Percentiles rank a stretch among this genome's conserved stretches.
These are phyloP conservation scores for Carposina sasakii DNA, from an alignment of 1,140 invertebrate genomes.

Conservation along the genomic window DNA sequence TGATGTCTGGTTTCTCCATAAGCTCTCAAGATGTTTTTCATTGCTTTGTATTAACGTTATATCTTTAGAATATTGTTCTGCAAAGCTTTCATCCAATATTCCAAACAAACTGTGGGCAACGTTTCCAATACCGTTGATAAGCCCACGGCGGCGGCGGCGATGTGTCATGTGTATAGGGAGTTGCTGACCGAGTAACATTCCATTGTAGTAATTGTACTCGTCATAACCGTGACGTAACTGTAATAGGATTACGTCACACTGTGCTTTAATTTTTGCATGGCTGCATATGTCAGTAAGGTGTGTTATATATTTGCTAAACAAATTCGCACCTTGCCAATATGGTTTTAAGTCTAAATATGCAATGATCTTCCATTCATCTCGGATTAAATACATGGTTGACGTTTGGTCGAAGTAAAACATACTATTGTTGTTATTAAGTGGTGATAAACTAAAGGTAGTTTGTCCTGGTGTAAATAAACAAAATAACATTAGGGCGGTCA, in stretches of 20 bases:
- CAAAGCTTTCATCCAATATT: slow-evolving; percentile 11
- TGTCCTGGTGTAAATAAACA: background rate
- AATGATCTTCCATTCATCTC: slow-evolving; percentile 27
- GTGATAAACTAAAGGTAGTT: background rate
- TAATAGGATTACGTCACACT: slow-evolving; percentile 7
- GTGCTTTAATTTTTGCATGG: background rate
- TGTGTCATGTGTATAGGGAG: background rate
- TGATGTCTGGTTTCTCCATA: slow-evolving; percentile 12
- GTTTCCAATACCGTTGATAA: slow-evolving; percentile 25
- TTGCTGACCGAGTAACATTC: slow-evolving; percentile 10
- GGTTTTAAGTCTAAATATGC: slow-evolving; percentile 23
- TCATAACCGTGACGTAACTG: slow-evolving; percentile 19
- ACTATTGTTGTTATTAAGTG: background rate
- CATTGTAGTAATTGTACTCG: slow-evolving; percentile 20
- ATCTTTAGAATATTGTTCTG: slow-evolving; percentile 14
- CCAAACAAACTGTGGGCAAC: slow-evolving; percentile 18
- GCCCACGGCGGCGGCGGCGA: slow-evolving; percentile 13
- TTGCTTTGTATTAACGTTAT: slow-evolving; percentile 7
- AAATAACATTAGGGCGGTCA: background rate
- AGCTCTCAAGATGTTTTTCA: slow-evolving; percentile 8
- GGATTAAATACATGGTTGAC: slow-evolving; percentile 18
- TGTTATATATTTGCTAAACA: slow-evolving; percentile 6
- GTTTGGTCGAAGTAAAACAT: slow-evolving; percentile 17
- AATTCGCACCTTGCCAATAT: slow-evolving; percentile 16
- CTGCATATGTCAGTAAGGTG: background rate